Evolutionary conservation across 2,888 invertebrate species (phyloP), one percentile per base, ranked within the genome.

Genomic region (Apodemia mormo): DNA sequence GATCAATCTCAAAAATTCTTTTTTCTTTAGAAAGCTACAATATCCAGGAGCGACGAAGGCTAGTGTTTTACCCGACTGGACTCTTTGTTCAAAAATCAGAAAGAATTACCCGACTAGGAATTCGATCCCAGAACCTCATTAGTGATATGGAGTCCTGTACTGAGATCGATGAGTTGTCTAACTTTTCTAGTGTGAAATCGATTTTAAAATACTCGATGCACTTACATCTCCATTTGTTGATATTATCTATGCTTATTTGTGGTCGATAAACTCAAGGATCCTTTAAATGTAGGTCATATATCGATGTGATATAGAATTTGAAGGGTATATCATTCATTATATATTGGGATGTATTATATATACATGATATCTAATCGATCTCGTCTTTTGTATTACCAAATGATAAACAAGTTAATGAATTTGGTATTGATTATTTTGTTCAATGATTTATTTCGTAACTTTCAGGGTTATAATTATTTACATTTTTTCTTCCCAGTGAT

Each of bases 181-280:
- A 45, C 10, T 45, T 45, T 45, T 56, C 45, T 67, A 64, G 66
- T 66, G 65, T 33, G 37, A 12, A 64, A 71, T 69, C 68, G 49
- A 69, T 71, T 66, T 71, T 45, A 2, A 6, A 45, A 8, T 45
- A 61, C 45, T 56, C 45, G 52, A 68, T 74, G 58, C 58, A 58
- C 30, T 29, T 30, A 58, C 67, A 75, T 73, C 71, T 70, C 52
- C 73, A 72, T 70, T 76, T 69, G 56, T 67, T 73, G 72, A 74
- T 78, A 72, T 72, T 75, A 78, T 80, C 77, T 65, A 69, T 83
- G 81, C 79, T 83, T 81, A 80, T 80, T 76, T 83, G 77, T 78
- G 81, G 75, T 85, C 83, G 88, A 91, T 91, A 86, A 87, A 82
- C 79, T 85, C 90, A 91, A 92, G 91, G 92, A 86, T 90, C 80